A percentile compares a stretch with the other conserved stretches of the same genome.
These are phyloP conservation scores for Standfussiana lucernea DNA, from an alignment of 2,888 invertebrate species.

Conservation along the genomic window DNA sequence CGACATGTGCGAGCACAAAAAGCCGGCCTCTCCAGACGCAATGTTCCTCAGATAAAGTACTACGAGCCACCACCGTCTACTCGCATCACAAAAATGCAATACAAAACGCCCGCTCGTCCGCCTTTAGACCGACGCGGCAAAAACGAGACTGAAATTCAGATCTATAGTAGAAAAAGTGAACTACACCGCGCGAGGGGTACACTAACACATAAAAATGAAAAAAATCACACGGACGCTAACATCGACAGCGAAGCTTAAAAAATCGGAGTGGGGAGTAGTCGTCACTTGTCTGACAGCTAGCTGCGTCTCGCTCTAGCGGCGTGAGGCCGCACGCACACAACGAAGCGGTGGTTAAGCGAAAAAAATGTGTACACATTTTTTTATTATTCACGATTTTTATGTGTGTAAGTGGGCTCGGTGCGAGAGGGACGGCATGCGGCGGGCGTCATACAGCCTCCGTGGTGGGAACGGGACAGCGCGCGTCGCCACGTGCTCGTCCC, in stretches of 20 bases:
- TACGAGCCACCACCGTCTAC: slow-evolving; percentile 75
- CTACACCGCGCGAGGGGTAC: slow-evolving; percentile 91
- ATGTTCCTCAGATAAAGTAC: slow-evolving; percentile 73
- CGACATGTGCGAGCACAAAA: slow-evolving; percentile 86
- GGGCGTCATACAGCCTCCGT: slow-evolving; percentile 68
- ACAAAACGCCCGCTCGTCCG: slow-evolving; percentile 88
- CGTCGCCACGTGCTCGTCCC: slow-evolving; percentile 90
- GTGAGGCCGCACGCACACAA: slow-evolving; percentile 89
- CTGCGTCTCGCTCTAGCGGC: slow-evolving; percentile 82
- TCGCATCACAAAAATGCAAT: slow-evolving; percentile 87
- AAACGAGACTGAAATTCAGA: slow-evolving; percentile 91
- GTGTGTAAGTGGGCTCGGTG: slow-evolving; percentile 90
- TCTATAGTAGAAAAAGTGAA: slow-evolving; percentile 91
- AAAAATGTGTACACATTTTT: slow-evolving; percentile 91
- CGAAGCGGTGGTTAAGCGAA: slow-evolving; percentile 87
- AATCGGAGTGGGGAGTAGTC: slow-evolving; percentile 87
- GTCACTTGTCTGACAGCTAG: slow-evolving; percentile 75
- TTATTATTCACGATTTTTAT: slow-evolving; percentile 91
- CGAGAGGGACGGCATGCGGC: slow-evolving; percentile 78
- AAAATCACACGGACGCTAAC: slow-evolving; percentile 89
- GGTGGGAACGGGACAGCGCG: slow-evolving; percentile 79
- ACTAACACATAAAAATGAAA: slow-evolving; percentile 91
- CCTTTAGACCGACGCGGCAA: slow-evolving; percentile 91
- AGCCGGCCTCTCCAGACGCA: slow-evolving; percentile 81
- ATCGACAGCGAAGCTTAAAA: slow-evolving; percentile 88